phyloP scores from a whole-genome alignment of 1,140 invertebrate species.

The Pollicipes pollicipes region DNA sequence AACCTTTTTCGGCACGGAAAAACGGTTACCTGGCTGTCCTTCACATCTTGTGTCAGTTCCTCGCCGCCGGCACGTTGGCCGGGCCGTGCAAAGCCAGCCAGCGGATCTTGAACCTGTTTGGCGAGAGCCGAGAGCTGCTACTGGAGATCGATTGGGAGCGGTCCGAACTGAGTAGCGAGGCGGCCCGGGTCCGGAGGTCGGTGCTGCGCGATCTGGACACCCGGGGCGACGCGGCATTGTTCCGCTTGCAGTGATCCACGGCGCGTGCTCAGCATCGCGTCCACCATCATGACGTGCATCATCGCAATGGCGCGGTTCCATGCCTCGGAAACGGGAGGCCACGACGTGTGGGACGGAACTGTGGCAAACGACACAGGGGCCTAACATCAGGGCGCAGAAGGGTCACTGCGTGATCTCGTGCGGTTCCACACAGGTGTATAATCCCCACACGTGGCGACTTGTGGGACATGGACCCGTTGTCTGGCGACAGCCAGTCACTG shows the following conservation, averaged over 20 bases:
- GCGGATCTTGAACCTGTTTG: neutral
- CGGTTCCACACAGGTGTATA: no score
- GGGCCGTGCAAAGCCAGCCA: neutral
- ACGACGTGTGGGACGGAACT: no score
- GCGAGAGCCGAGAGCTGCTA: neutral
- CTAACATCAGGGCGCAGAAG: no score
- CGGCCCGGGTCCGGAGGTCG: neutral
- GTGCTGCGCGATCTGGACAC: neutral
- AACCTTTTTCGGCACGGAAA: no score
- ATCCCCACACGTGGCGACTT: no score
- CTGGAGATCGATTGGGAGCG: neutral
- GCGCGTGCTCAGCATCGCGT: neutral
- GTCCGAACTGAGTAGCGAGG: neutral
- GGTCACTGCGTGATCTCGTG: no score
- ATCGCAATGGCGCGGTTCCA: neutral
- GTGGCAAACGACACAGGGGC: no score
- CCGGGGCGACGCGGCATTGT: neutral
- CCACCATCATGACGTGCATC: neutral
- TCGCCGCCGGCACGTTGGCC: neutral
- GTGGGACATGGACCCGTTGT: no score
- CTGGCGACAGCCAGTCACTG: no score
- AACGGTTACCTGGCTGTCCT: no score
- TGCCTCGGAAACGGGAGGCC: neutral
- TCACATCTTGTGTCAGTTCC: neutral
- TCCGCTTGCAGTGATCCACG: neutral